phyloP scores from a whole-genome alignment of 2,797 vertebrate species.

The Pangasius krempfi region DNA sequence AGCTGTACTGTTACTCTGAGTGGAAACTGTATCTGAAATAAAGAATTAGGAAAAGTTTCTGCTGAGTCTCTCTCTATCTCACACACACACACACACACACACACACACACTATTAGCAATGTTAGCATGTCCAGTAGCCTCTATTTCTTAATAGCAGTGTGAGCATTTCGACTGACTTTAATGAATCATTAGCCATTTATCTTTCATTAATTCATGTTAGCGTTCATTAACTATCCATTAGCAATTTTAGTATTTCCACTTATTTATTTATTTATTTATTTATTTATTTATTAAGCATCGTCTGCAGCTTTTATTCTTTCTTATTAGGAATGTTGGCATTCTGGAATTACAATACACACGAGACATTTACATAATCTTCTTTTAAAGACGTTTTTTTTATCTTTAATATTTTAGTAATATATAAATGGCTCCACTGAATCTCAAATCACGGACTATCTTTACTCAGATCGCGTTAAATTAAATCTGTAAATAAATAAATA shows the following conservation, averaged over 20 bases:
- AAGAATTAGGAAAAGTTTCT: background rate
- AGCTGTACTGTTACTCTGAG: background rate
- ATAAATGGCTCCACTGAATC: background rate
- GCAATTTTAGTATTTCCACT: background rate
- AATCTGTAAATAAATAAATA: too few relatives aligned
- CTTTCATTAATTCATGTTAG: background rate
- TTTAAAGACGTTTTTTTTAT: background rate
- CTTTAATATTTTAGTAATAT: background rate
- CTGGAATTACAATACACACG: background rate
- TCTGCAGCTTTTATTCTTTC: background rate
- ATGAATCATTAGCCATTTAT: background rate
- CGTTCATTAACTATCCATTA: background rate
- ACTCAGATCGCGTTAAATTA: background rate
- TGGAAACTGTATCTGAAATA: constrained; percentile 3
- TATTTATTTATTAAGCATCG: background rate
- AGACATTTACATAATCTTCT: background rate
- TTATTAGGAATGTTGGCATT: background rate
- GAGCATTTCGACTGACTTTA: background rate
- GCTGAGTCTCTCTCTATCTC: background rate
- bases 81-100: background rate
- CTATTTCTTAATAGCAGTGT: background rate
- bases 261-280: background rate
- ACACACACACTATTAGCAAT: background rate
- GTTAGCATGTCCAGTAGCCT: background rate
- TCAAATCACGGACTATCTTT: background rate